Base-by-base conservation (phyloP, 2,888 invertebrate genomes). In the Andrena flavipes region DNA sequence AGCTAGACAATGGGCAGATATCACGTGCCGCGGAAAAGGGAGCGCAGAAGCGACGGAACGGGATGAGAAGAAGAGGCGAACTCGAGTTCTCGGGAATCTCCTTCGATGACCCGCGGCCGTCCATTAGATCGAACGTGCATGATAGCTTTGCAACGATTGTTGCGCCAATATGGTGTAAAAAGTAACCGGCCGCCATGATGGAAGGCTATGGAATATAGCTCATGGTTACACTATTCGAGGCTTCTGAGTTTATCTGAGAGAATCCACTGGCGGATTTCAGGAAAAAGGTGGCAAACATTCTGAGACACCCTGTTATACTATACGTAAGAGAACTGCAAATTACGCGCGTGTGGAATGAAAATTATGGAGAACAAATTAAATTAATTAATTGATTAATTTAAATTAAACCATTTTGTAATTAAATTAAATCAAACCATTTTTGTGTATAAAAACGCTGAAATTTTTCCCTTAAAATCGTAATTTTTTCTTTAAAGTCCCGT, bases 91-190 rank as follows among this genome's bases (percentile, higher is more conserved):
- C 16, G 60, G 10, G 49, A n/a, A 59, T 75, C 67, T 62, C 10
- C 51, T 7, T 20, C 65, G 59, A 75, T 64, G 35, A 67, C 86
- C 81, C 67, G 49, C 42, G 84, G 86, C 87, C 79, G 80, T 85
- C 84, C 82, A 85, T 87, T 86, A 76, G 80, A 86, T 87, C 74
- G 79, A 80, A 76, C 78, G 80, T 79, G 76, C 56, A 60, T 49
- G 82, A 87, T 86, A 87, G 59, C 74, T 49, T 42, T 49, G 33
- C 73, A 63, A 59, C 80, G 77, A 86, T 87, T 86, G 86, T 78
- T 74, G 70, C 62, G 65, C 76, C 63, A 56, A 48, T 8, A 6
- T 65, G 13, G 29, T 20, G 59, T 56, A 76, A 80, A 79, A 82
- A 78, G 42, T 67, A 49, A 63, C 33, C 42, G 33, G 67, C 63